Conservation (phyloP, 1,140 invertebrate genomes). For the Brachionus asplanchnoidis region DNA sequence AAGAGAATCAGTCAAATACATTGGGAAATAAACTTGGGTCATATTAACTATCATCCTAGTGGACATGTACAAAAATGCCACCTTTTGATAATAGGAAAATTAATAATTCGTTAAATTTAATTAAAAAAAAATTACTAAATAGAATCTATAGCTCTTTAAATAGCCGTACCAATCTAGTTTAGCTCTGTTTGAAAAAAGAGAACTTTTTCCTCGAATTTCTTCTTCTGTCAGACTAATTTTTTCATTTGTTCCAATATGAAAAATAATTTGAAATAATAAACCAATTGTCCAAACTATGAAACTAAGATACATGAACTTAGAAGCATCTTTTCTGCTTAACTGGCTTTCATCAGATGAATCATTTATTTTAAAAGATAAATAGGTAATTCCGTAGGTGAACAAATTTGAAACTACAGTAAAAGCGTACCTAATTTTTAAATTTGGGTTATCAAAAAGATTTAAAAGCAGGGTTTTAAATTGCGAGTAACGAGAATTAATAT, state of each 20-base stretch:
- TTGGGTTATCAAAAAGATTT: neutral
- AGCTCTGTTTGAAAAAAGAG: neutral
- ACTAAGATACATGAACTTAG: conserved; percentile 65
- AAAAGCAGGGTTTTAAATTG: too few relatives aligned
- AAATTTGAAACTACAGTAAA: conserved; percentile 74
- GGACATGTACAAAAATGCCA: conserved; percentile 79
- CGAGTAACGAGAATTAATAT: too few relatives aligned
- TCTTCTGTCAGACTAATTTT: conserved; percentile 1
- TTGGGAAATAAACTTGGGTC: conserved; percentile 79
- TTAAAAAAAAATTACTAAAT: conserved; percentile 47
- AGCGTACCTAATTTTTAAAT: conserved; percentile 59
- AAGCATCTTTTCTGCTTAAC: conserved; percentile 66
- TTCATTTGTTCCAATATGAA: conserved; percentile 65
- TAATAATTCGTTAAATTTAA: neutral
- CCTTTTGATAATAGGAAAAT: conserved; percentile 57
- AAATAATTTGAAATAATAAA: conserved; percentile 67
- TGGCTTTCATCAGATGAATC: conserved; percentile 47
- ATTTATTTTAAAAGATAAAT: conserved; percentile 64
- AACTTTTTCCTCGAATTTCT: conserved; percentile 35
- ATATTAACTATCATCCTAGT: conserved; percentile 82
- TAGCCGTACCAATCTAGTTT: conserved; percentile 56
- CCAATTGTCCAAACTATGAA: conserved; percentile 70
- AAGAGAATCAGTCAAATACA: conserved; percentile 79
- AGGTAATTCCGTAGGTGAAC: conserved; percentile 70
- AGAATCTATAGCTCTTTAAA: conserved; percentile 65